Evolutionary conservation across 2,888 invertebrate genomes (phyloP).

Genomic region (Cephus runcator): DNA sequence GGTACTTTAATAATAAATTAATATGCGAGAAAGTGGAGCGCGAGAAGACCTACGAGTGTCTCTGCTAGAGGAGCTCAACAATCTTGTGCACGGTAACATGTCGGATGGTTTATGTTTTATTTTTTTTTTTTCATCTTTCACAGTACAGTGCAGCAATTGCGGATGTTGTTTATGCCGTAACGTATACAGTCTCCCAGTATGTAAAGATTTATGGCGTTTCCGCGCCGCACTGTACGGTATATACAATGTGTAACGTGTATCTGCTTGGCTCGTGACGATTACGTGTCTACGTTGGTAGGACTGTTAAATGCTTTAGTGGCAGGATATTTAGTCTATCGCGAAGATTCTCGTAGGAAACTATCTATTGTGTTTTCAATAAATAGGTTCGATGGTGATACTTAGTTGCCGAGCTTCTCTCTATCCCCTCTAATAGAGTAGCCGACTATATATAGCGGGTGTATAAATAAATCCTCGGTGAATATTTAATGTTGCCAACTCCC

Average conservation of each 20-base stretch:
- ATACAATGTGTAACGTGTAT: neutral
- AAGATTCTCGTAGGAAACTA: neutral
- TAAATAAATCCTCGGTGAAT: slow-evolving; percentile 52
- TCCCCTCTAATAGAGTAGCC: slow-evolving; percentile 33
- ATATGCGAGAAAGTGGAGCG: slow-evolving; percentile 24
- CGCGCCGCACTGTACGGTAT: neutral
- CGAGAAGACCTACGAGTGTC: slow-evolving; percentile 20
- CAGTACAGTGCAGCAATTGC: neutral
- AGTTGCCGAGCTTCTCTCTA: slow-evolving; percentile 9
- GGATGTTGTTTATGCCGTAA: neutral
- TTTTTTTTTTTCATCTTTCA: neutral
- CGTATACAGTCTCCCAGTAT: neutral
- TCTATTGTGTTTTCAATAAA: slow-evolving; percentile 3
- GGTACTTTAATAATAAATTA: slow-evolving; percentile 21
- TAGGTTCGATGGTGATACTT: slow-evolving; percentile 16
- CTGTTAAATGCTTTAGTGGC: neutral
- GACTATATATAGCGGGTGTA: slow-evolving; percentile 47
- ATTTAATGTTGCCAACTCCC: slow-evolving; percentile 53
- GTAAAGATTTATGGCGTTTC: neutral
- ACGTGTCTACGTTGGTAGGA: neutral
- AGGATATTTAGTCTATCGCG: neutral
- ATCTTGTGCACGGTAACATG: neutral
- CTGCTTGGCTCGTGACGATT: neutral
- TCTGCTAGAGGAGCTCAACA: neutral
- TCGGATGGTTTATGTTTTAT: neutral